Conservation (phyloP, 2,888 invertebrate genomes). For the Synanthedon vespiformis region DNA sequence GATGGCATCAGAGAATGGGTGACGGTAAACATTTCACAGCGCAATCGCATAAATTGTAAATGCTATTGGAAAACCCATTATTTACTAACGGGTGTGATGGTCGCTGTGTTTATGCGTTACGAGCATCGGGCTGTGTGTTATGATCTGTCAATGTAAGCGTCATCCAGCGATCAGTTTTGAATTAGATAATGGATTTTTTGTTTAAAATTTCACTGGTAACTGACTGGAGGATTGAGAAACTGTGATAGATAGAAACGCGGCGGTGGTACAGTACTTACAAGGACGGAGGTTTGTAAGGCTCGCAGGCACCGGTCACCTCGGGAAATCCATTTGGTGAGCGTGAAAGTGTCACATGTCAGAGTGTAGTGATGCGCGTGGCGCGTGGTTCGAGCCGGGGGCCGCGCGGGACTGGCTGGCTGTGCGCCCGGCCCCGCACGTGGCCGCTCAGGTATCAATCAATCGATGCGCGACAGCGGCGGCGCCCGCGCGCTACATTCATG, state of each 20-base stretch:
- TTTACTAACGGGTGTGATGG: slow-evolving; percentile 30
- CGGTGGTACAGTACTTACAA: slow-evolving; percentile 16
- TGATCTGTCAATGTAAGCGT: neutral
- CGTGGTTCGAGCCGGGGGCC: slow-evolving; percentile 36
- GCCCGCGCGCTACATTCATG: slow-evolving; percentile 59
- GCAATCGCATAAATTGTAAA: slow-evolving; percentile 44
- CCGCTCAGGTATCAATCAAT: slow-evolving; percentile 60
- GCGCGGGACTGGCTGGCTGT: slow-evolving; percentile 35
- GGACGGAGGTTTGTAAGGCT: slow-evolving; percentile 19
- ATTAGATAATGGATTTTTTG: neutral
- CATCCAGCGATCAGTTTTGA: neutral
- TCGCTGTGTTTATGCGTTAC: slow-evolving; percentile 18
- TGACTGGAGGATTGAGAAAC: no score
- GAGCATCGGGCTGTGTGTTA: neutral
- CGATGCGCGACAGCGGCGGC: slow-evolving; percentile 47
- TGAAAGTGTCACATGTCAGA: slow-evolving; percentile 20
- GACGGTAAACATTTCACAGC: slow-evolving; percentile 46
- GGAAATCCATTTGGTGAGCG: slow-evolving; percentile 50
- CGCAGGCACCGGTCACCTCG: slow-evolving; percentile 45
- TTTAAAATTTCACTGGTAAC: no score
- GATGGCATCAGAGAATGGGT: slow-evolving; percentile 9
- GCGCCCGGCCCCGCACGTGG: slow-evolving; percentile 23
- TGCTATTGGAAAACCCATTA: slow-evolving; percentile 38
- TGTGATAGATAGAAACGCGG: no score
- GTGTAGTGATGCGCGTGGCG: slow-evolving; percentile 7